phyloP scores from a whole-genome alignment of 2,888 invertebrate species.

The Conus canariensis region DNA sequence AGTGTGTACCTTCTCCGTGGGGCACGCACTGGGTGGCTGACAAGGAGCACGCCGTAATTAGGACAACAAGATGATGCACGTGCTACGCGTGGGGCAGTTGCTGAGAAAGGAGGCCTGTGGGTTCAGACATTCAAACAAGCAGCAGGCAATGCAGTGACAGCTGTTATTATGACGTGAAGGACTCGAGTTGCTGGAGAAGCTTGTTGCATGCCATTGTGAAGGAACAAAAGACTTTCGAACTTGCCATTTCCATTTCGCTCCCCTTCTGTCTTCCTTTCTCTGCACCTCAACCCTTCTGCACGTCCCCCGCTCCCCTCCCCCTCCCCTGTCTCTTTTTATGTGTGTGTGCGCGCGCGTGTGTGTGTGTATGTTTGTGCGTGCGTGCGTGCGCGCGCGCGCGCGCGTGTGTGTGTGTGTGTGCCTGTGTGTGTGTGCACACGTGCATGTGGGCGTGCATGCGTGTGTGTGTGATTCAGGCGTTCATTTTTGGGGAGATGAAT shows the following conservation, averaged over 20 bases:
- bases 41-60: no score
- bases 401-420: constrained; percentile 3
- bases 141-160: not conserved
- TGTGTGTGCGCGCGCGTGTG: not conserved
- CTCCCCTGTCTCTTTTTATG: no score
- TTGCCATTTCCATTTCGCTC: no score
- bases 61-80: no score
- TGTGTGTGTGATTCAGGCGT: not conserved
- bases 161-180: not conserved
- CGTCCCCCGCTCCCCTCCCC: no score
- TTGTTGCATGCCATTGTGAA: not conserved
- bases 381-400: not conserved
- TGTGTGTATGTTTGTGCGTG: constrained; percentile 1
- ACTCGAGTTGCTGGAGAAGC: not conserved
- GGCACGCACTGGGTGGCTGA: no score
- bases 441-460: not conserved
- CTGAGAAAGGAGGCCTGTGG: not conserved
- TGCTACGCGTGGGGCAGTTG: no score
- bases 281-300: no score
- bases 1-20: no score
- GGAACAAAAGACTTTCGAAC: no score
- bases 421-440: not conserved
- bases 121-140: not conserved
- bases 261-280: no score
- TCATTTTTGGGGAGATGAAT: no score